A percentile compares a stretch with the other conserved stretches of the same genome.
Conservation (phyloP, 2,888 invertebrate species). For the Drosophila demipolita region DNA sequence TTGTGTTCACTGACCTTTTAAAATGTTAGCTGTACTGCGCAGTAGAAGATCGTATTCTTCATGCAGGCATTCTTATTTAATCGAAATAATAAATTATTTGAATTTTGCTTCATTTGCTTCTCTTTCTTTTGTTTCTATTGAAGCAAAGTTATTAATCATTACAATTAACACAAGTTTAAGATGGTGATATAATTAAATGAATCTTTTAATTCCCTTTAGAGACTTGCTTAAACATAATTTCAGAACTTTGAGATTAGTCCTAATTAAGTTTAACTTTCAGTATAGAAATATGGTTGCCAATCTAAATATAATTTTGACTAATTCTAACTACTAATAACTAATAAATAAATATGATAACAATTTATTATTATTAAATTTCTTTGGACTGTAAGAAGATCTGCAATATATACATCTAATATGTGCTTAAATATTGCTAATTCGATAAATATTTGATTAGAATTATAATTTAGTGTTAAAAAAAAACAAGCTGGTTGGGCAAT, state of each 20-base stretch:
- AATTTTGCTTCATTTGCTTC: slow-evolving; percentile 1
- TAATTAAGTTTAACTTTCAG: background rate
- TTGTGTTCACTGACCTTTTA: slow-evolving; percentile 48
- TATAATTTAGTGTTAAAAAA: background rate
- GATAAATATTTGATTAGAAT: background rate
- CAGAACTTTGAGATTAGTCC: background rate
- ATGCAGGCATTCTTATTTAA: background rate
- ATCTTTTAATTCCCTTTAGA: background rate
- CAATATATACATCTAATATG: background rate
- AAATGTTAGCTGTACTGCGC: slow-evolving; percentile 38
- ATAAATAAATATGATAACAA: background rate
- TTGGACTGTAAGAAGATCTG: slow-evolving; percentile 1
- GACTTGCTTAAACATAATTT: background rate
- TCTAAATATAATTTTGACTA: background rate
- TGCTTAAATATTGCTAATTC: background rate
- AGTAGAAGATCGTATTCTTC: slow-evolving; percentile 18
- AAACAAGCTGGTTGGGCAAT: background rate
- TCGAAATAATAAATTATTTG: background rate
- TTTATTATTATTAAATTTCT: slow-evolving; percentile 12
- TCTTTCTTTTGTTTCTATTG: background rate
- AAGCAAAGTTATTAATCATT: background rate
- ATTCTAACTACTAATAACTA: too few species aligned
- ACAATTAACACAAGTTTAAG: background rate
- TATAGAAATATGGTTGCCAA: background rate
- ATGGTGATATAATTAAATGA: background rate